Conservation (phyloP, 1,140 invertebrate species). For the Chlorops oryzae region DNA sequence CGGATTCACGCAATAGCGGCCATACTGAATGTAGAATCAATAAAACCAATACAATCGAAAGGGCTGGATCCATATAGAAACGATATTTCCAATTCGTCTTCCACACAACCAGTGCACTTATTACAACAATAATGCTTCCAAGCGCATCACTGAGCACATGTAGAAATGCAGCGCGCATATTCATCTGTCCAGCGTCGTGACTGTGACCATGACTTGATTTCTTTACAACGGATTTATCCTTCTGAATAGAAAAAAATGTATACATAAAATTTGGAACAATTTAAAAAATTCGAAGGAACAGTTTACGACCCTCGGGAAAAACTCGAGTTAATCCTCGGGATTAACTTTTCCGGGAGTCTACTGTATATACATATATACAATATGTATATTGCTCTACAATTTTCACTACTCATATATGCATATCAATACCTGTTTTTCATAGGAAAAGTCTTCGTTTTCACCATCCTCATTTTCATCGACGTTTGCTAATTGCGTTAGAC, state of each 20-base stretch:
- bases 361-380: neutral
- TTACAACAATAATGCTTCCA: conserved; percentile 93
- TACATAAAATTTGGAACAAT: conserved; percentile 3
- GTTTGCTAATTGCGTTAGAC: conserved; percentile 50
- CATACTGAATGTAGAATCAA: conserved; percentile 78
- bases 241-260: conserved; percentile 13
- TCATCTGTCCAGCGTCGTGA: conserved; percentile 77
- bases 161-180: conserved; percentile 95
- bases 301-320: neutral
- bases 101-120: conserved; percentile 86
- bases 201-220: conserved; percentile 52
- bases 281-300: no score
- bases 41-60: conserved; percentile 77
- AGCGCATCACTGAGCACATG: conserved; percentile 95
- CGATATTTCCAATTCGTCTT: conserved; percentile 75
- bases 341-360: neutral
- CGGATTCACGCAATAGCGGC: conserved; percentile 81
- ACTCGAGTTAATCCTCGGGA: no score
- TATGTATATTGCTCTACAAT: neutral
- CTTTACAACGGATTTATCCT: conserved; percentile 36
- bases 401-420: neutral
- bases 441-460: conserved; percentile 52
- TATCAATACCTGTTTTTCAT: conserved; percentile 34
- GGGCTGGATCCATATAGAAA: conserved; percentile 87
- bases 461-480: conserved; percentile 78